Evolutionary conservation across 2,113 vertebrate species (phyloP).

Genomic region (Triplophysa rosa): DNA sequence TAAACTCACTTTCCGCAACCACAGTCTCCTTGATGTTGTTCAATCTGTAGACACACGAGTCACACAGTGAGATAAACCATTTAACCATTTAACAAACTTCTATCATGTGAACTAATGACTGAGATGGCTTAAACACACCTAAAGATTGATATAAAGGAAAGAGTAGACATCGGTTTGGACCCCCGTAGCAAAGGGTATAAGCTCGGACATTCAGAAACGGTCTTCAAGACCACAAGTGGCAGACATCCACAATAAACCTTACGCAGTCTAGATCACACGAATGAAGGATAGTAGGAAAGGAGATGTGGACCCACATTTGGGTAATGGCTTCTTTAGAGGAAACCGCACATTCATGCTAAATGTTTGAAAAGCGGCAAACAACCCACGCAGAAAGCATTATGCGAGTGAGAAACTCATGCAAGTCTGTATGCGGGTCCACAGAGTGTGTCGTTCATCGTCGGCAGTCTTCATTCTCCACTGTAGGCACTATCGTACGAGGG

Average conservation of each 20-base stretch:
- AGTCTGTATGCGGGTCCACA: slow-evolving; percentile 40
- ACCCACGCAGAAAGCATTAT: background rate
- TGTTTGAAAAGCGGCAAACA: slow-evolving; percentile 2
- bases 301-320: slow-evolving; percentile 2
- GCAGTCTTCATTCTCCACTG: slow-evolving; percentile 53
- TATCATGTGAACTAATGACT: too few relatives aligned
- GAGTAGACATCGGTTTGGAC: background rate
- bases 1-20: background rate
- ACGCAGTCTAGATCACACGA: slow-evolving; percentile 33
- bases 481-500: slow-evolving; percentile 54
- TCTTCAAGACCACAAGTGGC: slow-evolving; percentile 1
- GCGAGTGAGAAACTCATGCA: slow-evolving; percentile 22
- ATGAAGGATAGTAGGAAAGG: slow-evolving; percentile 7
- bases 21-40: background rate
- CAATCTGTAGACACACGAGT: background rate
- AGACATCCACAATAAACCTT: slow-evolving; percentile 2
- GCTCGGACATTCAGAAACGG: slow-evolving; percentile 10
- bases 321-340: slow-evolving; percentile 47
- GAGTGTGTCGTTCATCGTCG: slow-evolving; percentile 47
- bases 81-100: too few relatives aligned
- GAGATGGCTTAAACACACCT: background rate
- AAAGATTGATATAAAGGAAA: background rate
- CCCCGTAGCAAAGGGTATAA: background rate
- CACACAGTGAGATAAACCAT: too few relatives aligned
- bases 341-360: slow-evolving; percentile 1